These are phyloP conservation scores for Eupithecia subfuscata DNA, from an alignment of 2,888 invertebrate species.

Conservation along the genomic window DNA sequence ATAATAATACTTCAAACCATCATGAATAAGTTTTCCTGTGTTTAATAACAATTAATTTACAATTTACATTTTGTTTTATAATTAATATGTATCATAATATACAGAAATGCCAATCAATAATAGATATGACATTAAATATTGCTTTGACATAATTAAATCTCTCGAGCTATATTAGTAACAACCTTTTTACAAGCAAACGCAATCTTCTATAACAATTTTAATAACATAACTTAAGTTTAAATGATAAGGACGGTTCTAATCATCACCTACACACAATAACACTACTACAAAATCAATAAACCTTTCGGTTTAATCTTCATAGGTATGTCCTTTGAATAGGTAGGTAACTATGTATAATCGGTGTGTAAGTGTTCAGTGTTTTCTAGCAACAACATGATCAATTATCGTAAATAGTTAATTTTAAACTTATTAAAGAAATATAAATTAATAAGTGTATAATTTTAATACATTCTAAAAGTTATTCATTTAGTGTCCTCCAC, in stretches of 20 bases:
- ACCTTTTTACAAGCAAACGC: constrained; percentile 24
- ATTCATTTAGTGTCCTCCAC: constrained; percentile 35
- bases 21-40: constrained; percentile 9
- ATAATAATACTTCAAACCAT: background rate
- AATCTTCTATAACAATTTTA: constrained; percentile 17
- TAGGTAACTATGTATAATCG: background rate
- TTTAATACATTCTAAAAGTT: constrained; percentile 29
- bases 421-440: constrained; percentile 32
- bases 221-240: constrained; percentile 35
- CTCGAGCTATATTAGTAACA: constrained; percentile 34
- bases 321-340: background rate
- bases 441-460: constrained; percentile 39
- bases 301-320: background rate
- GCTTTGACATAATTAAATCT: constrained; percentile 47
- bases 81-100: constrained; percentile 33
- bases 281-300: background rate
- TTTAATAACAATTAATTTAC: constrained; percentile 48
- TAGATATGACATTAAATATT: constrained; percentile 45
- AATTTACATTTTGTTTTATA: constrained; percentile 52
- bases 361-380: constrained; percentile 35
- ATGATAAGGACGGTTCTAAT: constrained; percentile 42
- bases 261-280: constrained; percentile 33
- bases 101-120: constrained; percentile 46
- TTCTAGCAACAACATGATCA: constrained; percentile 29
- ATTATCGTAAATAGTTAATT: constrained; percentile 17